Evolutionary conservation across 2,888 invertebrate genomes (phyloP), one percentile per base, ranked within the genome.

Genomic region (Agrochola lota): DNA sequence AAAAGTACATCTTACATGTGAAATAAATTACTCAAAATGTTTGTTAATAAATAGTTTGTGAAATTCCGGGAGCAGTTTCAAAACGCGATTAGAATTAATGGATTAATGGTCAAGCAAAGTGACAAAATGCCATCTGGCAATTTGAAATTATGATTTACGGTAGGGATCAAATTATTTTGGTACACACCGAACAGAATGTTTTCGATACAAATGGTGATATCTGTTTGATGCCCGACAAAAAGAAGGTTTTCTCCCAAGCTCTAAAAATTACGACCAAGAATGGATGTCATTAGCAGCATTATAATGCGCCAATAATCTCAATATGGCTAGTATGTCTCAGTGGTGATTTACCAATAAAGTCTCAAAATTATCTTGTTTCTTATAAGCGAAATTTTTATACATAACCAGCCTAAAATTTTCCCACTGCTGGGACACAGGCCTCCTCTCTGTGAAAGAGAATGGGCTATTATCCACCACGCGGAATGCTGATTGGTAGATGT

Each of bases 21-120:
- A 52, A 20, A 59, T 69, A 64, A 76, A 76, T 64, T 46, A 60
- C 43, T 68, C 52, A 60, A 55, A 23, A 35, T 35, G 17, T 35
- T 63, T 15, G 23, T 49, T 57, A 49, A 46, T 49, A 63, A 49
- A 57, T 57, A 49, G 23, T 55, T 26, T 43, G 52, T 52, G 17
- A 35, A 43, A 60, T 49, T 46, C 62, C 7, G 0, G 23, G 20
- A 57, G 40, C 20, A 6, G 1, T 23, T 49, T 40, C 23, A 35
- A 78, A 68, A 52, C 20, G 6, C 67, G 12, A 46, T n/a, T 17
- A n/a, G 7, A 12, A n/a, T 67, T 5, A 15, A 9, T 8, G 20
- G 49, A 66, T 11, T 11, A 40, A 40, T 57, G 17, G 5, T 7
- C 8, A 46, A 4, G 7, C 7, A 46, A 57, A 46, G 23, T 6